Base-by-base conservation (phyloP, 2,113 vertebrate genomes). In the Myxocyprinus asiaticus region DNA sequence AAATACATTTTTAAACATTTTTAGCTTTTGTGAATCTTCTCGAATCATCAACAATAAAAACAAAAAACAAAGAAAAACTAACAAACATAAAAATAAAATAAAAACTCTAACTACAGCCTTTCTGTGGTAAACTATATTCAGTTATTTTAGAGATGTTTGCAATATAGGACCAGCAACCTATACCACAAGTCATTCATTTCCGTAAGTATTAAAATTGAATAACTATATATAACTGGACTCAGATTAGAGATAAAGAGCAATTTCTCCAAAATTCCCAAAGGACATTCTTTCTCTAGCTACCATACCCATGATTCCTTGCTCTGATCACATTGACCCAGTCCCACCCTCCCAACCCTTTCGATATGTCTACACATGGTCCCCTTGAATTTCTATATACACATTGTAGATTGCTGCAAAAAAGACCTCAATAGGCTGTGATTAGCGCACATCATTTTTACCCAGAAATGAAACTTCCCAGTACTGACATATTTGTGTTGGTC, bases 1-100 rank as follows among this genome's bases (percentile, higher is more conserved):
- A 91, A 91, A 92, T 92, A 91, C 88, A 90, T 92, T 90, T 89
- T 91, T 88, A 33, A 33, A 33, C 3, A 3, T 33, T 33, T 33
- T 33, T 33, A 89, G 91, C 70, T 90, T 89, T 88, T 86, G 73
- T 87, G 83, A 63, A 88, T 87, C 88, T 86, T 83, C 87, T 89
- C 67, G 44, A 71, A 64, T 66, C 73, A 72, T 70, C 66, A 56
- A 74, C 71, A 62, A 61, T 50, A 48, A 58, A 44, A 74, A 33
- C 3, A 33, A 33, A 33, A 33, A 55, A 15, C 9, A 73, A 78
- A 48, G 66, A 66, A 67, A 69, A 55, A 76, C 67, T 67, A 83
- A 80, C 55, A 53, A 80, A 78, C 15, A 43, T 68, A 66, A 74
- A 82, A 81, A 78, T 67, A 71, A 75, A 83, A 33, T 33, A 33